Conservation (phyloP, 2,797 vertebrate species). For the Microctenopoma lineatum region DNA sequence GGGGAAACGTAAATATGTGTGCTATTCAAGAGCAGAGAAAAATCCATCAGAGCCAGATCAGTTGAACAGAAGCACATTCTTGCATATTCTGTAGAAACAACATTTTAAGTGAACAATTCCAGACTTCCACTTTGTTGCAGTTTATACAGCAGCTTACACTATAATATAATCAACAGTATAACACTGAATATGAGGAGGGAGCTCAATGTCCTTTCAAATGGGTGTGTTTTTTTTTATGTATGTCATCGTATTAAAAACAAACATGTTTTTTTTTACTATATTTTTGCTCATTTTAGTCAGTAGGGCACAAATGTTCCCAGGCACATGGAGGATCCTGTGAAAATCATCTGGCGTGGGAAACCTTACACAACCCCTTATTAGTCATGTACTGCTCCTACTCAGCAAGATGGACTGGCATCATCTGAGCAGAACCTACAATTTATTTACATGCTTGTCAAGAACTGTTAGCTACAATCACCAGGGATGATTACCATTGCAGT, state of each 20-base stretch:
- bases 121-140: background rate
- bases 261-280: slow-evolving; percentile 1
- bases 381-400: slow-evolving; percentile 69
- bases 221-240: background rate
- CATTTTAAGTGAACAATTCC: background rate
- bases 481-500: background rate
- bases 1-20: slow-evolving; percentile 35
- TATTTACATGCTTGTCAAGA: slow-evolving; percentile 9
- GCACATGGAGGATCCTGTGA: slow-evolving; percentile 50
- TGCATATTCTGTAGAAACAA: slow-evolving; percentile 2
- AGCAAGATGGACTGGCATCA: slow-evolving; percentile 38
- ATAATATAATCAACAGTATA: background rate
- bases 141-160: slow-evolving; percentile 6
- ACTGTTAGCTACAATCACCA: background rate
- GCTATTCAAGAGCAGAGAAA: background rate
- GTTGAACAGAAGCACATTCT: slow-evolving; percentile 7
- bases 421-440: slow-evolving; percentile 20
- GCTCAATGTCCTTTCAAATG: background rate
- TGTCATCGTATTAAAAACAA: slow-evolving; percentile 3
- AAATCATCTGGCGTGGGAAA: slow-evolving; percentile 69
- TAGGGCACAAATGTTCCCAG: slow-evolving; percentile 53
- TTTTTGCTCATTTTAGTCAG: slow-evolving; percentile 26
- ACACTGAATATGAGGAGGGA: background rate
- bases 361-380: slow-evolving; percentile 70
- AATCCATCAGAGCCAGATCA: slow-evolving; percentile 6